Evolutionary conservation across 2,888 invertebrate species (phyloP).

Genomic region (Andrena dorsata): DNA sequence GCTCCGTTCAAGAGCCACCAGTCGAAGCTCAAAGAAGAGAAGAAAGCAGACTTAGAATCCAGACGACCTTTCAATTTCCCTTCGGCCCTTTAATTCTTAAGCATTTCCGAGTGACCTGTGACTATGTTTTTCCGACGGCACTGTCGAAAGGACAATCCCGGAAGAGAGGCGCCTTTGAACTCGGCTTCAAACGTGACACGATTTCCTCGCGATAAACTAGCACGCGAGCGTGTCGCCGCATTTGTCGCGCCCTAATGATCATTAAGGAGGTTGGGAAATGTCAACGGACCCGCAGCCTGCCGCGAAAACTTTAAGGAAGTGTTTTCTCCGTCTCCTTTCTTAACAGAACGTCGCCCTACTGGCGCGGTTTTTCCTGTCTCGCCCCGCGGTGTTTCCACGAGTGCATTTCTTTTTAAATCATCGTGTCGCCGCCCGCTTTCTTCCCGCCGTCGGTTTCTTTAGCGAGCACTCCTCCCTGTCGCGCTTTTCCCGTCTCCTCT

Average conservation of each 20-base stretch:
- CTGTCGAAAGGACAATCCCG: conserved; percentile 1
- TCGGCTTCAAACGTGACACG: conserved; percentile 19
- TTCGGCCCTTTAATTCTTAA: too few species aligned
- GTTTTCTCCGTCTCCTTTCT: conserved; percentile 22
- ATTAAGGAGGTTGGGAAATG: conserved; percentile 63
- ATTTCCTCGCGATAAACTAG: conserved; percentile 34
- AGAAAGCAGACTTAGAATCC: not conserved
- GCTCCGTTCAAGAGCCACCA: not conserved
- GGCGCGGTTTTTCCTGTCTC: conserved; percentile 9
- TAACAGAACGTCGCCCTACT: not conserved
- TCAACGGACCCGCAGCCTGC: conserved; percentile 28
- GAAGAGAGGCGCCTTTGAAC: conserved; percentile 18
- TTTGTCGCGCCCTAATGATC: conserved; percentile 69
- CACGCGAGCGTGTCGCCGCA: conserved; percentile 24
- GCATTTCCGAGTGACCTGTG: not conserved
- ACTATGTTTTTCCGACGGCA: not conserved
- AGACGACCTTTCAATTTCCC: not conserved
- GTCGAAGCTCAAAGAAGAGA: conserved; percentile 17
- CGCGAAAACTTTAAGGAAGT: conserved; percentile 26
- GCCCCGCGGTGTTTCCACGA: not conserved
- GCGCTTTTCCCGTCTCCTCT: not conserved
- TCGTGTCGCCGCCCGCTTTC: not conserved
- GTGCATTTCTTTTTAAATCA: conserved; percentile 5
- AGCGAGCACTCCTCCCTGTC: not conserved
- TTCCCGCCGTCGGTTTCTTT: conserved; percentile 1